Evolutionary conservation across 2,888 invertebrate species (phyloP).

Genomic region (Rhagonycha lutea): DNA sequence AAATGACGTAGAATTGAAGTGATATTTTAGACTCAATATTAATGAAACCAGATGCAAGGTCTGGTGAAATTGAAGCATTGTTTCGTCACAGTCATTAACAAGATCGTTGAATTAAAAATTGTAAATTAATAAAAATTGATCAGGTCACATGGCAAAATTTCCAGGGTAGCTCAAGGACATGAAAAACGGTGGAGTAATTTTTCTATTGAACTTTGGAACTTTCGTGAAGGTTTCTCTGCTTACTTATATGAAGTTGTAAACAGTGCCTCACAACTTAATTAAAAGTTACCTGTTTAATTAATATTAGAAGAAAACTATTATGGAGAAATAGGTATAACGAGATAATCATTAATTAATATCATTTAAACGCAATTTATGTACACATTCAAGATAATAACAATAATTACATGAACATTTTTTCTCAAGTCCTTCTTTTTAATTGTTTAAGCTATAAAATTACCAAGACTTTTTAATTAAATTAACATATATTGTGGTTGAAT

Average conservation of each 20-base stretch:
- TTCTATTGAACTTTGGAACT: neutral
- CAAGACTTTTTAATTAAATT: neutral
- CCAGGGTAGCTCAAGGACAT: neutral
- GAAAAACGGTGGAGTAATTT: neutral
- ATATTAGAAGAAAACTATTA: neutral
- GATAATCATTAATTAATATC: neutral
- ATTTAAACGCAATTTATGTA: neutral
- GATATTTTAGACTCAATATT: neutral
- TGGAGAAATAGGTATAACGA: neutral
- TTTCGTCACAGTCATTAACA: neutral
- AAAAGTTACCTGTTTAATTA: neutral
- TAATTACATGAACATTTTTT: neutral
- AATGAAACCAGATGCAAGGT: neutral
- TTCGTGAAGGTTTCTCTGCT: neutral
- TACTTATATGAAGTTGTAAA: neutral
- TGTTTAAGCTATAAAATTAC: neutral
- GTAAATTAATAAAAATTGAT: no score
- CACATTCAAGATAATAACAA: neutral
- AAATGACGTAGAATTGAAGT: neutral
- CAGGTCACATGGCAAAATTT: no score
- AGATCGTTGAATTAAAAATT: no score
- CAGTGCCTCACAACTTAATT: neutral
- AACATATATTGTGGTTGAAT: neutral
- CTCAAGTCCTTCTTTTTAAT: neutral
- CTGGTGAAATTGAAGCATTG: neutral